A percentile compares a stretch with the other conserved stretches of the same genome.
Conservation (phyloP, 1,140 invertebrate species). For the Heliothis subflexa region DNA sequence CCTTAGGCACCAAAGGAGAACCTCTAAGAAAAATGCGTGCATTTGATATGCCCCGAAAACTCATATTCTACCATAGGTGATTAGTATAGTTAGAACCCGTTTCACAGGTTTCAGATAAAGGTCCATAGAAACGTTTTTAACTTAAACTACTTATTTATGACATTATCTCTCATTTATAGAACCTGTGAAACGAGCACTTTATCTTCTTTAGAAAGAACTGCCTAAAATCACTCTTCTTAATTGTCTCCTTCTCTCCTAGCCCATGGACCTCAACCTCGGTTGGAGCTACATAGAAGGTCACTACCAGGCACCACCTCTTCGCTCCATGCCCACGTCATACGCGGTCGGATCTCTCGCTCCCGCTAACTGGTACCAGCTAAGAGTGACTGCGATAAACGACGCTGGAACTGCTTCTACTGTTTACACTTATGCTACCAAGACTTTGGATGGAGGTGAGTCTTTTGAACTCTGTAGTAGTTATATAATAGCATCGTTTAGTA, state of each 20-base stretch:
- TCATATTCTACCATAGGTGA: no score
- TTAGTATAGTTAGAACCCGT: no score
- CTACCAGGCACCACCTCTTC: constrained; percentile 88
- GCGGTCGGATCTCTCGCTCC: constrained; percentile 90
- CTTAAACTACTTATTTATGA: no score
- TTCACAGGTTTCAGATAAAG: no score
- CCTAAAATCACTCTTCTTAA: neutral
- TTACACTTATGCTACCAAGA: constrained; percentile 93
- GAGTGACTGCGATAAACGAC: constrained; percentile 93
- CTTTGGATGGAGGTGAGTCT: constrained; percentile 90
- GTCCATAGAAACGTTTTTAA: no score
- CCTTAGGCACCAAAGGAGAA: no score
- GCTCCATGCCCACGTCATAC: constrained; percentile 87
- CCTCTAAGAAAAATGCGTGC: no score
- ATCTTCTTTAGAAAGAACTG: no score
- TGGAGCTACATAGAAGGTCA: constrained; percentile 91
- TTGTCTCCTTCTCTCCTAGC: constrained; percentile 50
- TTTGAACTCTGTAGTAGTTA: neutral
- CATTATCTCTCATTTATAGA: no score
- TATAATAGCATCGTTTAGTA: no score
- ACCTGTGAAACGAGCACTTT: no score
- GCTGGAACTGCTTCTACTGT: constrained; percentile 90
- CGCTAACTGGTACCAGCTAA: constrained; percentile 92
- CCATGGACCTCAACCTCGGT: constrained; percentile 70
- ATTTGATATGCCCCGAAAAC: no score